phyloP scores from a whole-genome alignment of 2,888 invertebrate genomes.

The Leucoma salicis region DNA sequence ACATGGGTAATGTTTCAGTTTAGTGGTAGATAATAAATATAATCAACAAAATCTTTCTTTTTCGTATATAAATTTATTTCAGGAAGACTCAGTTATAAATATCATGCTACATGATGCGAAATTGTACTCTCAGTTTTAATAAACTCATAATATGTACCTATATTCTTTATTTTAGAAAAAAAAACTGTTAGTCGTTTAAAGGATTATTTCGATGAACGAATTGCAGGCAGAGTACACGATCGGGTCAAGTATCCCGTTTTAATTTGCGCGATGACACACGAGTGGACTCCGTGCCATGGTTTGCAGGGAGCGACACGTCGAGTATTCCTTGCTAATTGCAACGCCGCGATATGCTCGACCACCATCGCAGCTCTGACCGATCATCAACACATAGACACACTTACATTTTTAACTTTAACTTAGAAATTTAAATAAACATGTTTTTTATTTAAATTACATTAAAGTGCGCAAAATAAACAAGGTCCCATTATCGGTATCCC shows the following conservation, averaged over 20 bases:
- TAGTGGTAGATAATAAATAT: too few species aligned
- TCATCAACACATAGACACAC: slow-evolving; percentile 48
- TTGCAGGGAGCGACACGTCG: slow-evolving; percentile 61
- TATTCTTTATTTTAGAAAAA: not conserved
- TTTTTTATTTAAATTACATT: slow-evolving; percentile 16
- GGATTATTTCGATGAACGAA: slow-evolving; percentile 63
- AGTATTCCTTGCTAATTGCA: slow-evolving; percentile 77
- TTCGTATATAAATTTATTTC: too few species aligned
- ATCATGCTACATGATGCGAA: too few species aligned
- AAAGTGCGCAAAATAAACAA: slow-evolving; percentile 36
- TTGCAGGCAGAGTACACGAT: slow-evolving; percentile 66
- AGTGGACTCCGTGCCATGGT: slow-evolving; percentile 68
- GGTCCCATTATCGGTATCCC: slow-evolving; percentile 47
- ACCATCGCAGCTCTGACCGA: slow-evolving; percentile 46
- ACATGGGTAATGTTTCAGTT: too few species aligned
- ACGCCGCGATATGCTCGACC: slow-evolving; percentile 56
- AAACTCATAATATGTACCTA: slow-evolving; percentile 7
- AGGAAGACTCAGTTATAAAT: too few species aligned
- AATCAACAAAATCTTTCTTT: too few species aligned
- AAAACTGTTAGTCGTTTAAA: slow-evolving; percentile 30
- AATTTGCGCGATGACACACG: slow-evolving; percentile 80
- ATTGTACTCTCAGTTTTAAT: too few species aligned
- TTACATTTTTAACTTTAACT: slow-evolving; percentile 26
- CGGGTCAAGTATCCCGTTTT: slow-evolving; percentile 75
- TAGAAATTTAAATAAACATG: slow-evolving; percentile 17